phyloP scores from a whole-genome alignment of 2,888 invertebrate genomes.

The Eulithis prunata region DNA sequence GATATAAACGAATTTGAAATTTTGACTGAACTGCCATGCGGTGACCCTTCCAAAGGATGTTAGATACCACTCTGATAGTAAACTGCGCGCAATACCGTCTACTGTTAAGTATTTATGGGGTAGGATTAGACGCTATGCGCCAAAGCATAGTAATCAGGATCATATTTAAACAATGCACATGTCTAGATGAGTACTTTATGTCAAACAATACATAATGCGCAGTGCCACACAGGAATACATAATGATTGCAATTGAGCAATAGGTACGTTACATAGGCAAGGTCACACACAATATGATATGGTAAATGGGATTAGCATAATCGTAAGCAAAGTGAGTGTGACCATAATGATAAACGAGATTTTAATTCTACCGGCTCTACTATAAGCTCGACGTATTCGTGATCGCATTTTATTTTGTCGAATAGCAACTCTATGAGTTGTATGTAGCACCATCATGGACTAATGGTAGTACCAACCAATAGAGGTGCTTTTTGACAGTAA shows the following conservation, averaged over 20 bases:
- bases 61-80: not conserved
- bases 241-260: constrained; percentile 32
- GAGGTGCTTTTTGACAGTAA: too few species aligned
- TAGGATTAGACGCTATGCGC: constrained; percentile 28
- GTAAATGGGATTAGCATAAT: constrained; percentile 22
- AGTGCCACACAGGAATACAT: constrained; percentile 36
- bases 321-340: constrained; percentile 8
- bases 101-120: constrained; percentile 32
- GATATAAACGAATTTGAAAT: not conserved
- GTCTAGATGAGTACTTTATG: constrained; percentile 32
- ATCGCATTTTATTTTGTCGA: not conserved
- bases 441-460: too few species aligned
- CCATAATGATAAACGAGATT: constrained; percentile 2
- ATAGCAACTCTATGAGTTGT: too few species aligned
- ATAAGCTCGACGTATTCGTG: not conserved
- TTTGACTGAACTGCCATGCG: too few species aligned
- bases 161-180: constrained; percentile 42
- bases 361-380: not conserved
- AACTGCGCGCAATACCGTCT: constrained; percentile 18
- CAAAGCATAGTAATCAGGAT: constrained; percentile 36
- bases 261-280: constrained; percentile 21
- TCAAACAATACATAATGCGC: constrained; percentile 41
- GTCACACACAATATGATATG: constrained; percentile 20
- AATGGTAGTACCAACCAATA: too few species aligned
- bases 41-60: not conserved